Base-by-base conservation (phyloP, 2,797 vertebrate genomes). In the Borostomias antarcticus region DNA sequence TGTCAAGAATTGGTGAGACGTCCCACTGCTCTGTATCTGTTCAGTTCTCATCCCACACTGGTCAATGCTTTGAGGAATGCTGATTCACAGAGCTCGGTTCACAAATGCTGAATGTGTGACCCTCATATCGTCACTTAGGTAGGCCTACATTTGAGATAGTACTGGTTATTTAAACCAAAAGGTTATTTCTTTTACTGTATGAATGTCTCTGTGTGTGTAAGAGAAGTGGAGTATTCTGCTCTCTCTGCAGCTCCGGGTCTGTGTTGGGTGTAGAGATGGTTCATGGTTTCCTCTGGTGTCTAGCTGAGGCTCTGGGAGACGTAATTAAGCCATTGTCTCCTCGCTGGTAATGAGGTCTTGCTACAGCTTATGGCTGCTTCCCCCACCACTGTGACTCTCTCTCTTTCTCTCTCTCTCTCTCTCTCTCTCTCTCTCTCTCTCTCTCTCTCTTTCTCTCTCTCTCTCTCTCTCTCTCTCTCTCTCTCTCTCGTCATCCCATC, bases 301-400 rank as follows among this genome's bases (percentile, higher is more conserved):
- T 35, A 37, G 47, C 59, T 75, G 58, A 73, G 64, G 72, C 77
- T 72, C 53, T 59, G 58, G 29, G 74, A n/a, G 62, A 70, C 75
- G 52, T 78, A 83, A 79, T 86, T 74, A 72, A 81, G 78, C 68
- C 72, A 62, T 81, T 75, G 73, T 81, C 61, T 80, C 45, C 40
- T 57, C 62, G 76, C 56, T 64, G 32, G 43, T 80, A 80, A 79
- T 75, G 59, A 68, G 62, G 58, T 25, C 58, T 69, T 79, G 23
- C 47, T 63, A 67, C 33, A 32, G 53, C 57, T 10, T 61, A 54
- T 0, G 1, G 21, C 61, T n/a, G n/a, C 72, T 63, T 32, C 43
- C 10, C 62, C 5, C 21, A 10, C 62, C 23, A 17, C 50, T n/a
- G n/a, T n/a, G n/a, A n/a, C 23, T 48, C 26, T 33, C 61, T 70